Base-by-base conservation (phyloP, 2,888 invertebrate genomes). In the Euproctis similis region DNA sequence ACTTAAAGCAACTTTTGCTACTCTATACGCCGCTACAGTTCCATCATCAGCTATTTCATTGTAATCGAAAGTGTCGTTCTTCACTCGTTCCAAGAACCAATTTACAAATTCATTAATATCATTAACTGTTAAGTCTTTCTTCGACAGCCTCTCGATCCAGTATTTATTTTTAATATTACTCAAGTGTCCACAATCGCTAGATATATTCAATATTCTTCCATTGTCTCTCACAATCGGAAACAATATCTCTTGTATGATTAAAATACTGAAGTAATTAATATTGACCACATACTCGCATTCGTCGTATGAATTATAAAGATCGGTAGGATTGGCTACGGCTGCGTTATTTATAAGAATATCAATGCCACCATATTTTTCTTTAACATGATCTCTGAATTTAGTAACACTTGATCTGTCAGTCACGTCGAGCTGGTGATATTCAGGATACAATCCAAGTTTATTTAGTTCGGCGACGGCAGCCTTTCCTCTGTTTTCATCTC, bases 291-390 rank as follows among this genome's bases (percentile, higher is more conserved):
- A 77, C 49, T 89, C 86, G 8, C 89, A 90, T 64, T 68, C 59
- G 17, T 69, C 60, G 31, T 65, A 66, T 0, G 41, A 31, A 4
- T 8, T 18, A 7, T 23, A 8, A 2, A 12, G n/a, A 4, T 8
- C 10, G 4, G 2, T 17, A 11, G 58, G 76, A 85, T 34, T 87
- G 76, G 60, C 88, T 1, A 77, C 87, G 0, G 87, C 92, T 7
- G 92, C 93, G 65, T 93, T 93, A 59, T 93, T 93, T 4, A 93
- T 82, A 1, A 93, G 72, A 5, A 93, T 70, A 62, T 93, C 91
- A 8, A 93, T 62, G 0, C 92, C 90, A 9, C 88, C 89, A 53
- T 92, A 80, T 5, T 78, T 85, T 4, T 71, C 52, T 37, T 86
- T 68, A 2, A 93, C 61, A 41, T 87, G 78, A 31, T 88, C 82